phyloP scores from a whole-genome alignment of 2,888 invertebrate genomes.

The Lithophane socia region DNA sequence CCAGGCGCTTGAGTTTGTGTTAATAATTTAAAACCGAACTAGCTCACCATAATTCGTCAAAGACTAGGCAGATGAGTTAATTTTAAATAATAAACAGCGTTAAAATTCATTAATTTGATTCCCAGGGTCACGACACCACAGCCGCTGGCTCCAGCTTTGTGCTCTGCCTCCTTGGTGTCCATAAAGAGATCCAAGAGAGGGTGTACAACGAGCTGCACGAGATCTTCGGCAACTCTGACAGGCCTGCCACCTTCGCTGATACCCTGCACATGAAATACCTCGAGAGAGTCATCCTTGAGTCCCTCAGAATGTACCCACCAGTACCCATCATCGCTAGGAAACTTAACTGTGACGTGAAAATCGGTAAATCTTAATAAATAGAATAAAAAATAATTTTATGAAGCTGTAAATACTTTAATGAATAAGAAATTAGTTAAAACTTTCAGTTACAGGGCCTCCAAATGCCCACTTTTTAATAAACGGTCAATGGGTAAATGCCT shows the following conservation, averaged over 20 bases:
- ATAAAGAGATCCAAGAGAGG: slow-evolving; percentile 94
- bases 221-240: slow-evolving; percentile 94
- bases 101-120: background rate
- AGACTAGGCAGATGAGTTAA: background rate
- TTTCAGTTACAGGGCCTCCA: background rate
- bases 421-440: background rate
- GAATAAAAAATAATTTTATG: background rate
- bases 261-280: slow-evolving; percentile 95
- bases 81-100: background rate
- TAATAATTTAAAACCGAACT: background rate
- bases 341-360: slow-evolving; percentile 92
- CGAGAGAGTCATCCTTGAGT: slow-evolving; percentile 94
- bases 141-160: slow-evolving; percentile 96
- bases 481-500: background rate
- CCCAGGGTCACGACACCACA: slow-evolving; percentile 88
- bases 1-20: too few relatives aligned
- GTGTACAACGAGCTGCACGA: slow-evolving; percentile 94
- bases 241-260: slow-evolving; percentile 94
- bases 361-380: slow-evolving; percentile 86
- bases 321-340: slow-evolving; percentile 95
- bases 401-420: background rate
- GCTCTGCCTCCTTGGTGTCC: slow-evolving; percentile 94
- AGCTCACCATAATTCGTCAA: background rate
- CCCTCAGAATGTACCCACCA: slow-evolving; percentile 95
- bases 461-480: background rate